Conservation (phyloP, 2,888 invertebrate genomes). For the Cryptocephalus primarius region DNA sequence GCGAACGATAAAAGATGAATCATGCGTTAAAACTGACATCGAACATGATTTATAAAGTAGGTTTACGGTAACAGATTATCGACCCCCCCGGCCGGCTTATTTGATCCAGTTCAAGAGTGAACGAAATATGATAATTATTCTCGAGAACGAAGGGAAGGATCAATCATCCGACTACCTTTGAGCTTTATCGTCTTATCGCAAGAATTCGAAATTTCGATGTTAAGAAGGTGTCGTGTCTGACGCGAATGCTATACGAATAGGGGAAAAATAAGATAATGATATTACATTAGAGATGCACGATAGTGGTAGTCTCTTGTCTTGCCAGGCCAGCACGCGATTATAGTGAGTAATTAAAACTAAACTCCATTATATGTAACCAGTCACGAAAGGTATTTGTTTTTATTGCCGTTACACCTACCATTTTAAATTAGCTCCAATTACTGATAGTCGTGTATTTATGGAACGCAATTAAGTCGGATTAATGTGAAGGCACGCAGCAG, state of each 20-base stretch:
- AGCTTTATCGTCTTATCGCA: no score
- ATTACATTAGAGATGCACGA: conserved; percentile 10
- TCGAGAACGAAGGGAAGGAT: no score
- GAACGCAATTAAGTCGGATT: neutral
- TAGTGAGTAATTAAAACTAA: conserved; percentile 17
- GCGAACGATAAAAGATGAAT: no score
- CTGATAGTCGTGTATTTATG: neutral
- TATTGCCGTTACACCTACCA: conserved; percentile 10
- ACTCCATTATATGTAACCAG: conserved; percentile 14
- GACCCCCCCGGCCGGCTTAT: no score
- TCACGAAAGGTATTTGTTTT: conserved; percentile 18
- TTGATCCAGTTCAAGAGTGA: no score
- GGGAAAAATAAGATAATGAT: conserved; percentile 7
- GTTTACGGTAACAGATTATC: no score
- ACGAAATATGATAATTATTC: no score
- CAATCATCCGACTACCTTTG: no score
- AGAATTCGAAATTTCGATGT: neutral
- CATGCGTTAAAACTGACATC: no score
- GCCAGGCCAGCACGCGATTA: conserved; percentile 16
- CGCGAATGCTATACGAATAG: conserved; percentile 3
- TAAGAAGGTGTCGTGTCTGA: conserved; percentile 17
- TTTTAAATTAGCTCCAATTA: neutral
- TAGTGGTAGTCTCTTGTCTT: conserved; percentile 8
- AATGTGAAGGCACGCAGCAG: no score
- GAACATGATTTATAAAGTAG: no score